Base-by-base conservation (phyloP, 2,113 vertebrate species). In the Tympanuchus pallidicinctus region DNA sequence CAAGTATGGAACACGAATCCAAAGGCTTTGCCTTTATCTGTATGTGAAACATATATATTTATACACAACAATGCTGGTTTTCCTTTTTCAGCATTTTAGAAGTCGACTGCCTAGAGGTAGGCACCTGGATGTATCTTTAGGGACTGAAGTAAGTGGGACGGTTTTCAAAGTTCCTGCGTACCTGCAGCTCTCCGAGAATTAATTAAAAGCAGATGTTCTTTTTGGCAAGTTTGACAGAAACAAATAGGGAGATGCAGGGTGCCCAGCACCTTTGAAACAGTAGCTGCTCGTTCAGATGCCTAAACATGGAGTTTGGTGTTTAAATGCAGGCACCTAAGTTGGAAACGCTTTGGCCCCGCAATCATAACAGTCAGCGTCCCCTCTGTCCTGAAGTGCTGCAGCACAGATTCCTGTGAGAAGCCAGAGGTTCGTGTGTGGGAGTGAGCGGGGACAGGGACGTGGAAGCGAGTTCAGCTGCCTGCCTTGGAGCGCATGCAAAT, bases 201-300 rank as follows among this genome's bases (percentile, higher is more conserved):
- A 93, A 83, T 97, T 93, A 86, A 78, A 96, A 88, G 88, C 91
- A 95, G 91, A 93, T 95, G 91, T 92, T 94, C 65, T 88, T 94
- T 59, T 78, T 96, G 93, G 93, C 91, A 90, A 75, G 61, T 77
- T 72, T 38, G 60, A 64, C 69, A 89, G 89, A 92, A 93, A 50
- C 75, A 67, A 71, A 36, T 12, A 64, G 52, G 52, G 69, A 83
- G 57, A 64, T 77, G 72, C 59, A 52, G 65, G 45, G 67, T 21
- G 6, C 90, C 72, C 52, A 69, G 48, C 89, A 81, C 80, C 81
- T 91, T 76, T 82, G 94, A 82, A 92, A 71, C 38, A 8, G 60
- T 34, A 61, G 50, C 82, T 82, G 78, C 45, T 67, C 78, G 13
- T 74, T 89, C 78, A 43, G 64, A 80, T 87, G 72, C 75, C 66